phyloP scores from a whole-genome alignment of 2,888 invertebrate genomes.

The Idaea biselata region DNA sequence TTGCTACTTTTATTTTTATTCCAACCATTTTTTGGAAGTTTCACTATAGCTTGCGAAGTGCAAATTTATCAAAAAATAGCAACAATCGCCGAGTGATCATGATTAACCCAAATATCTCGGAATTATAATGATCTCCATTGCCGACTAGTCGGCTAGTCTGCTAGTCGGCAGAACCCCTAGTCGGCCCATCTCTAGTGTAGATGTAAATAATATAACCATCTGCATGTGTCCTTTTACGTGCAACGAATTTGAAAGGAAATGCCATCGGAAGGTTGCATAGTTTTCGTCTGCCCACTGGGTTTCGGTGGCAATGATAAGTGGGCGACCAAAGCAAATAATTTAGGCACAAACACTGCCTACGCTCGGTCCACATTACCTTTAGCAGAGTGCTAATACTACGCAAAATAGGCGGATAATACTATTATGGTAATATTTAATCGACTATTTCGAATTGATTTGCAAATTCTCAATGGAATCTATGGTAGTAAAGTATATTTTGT shows the following conservation, averaged over 20 bases:
- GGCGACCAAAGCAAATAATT: constrained; percentile 57
- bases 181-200: no score
- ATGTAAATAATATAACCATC: constrained; percentile 15
- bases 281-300: constrained; percentile 47
- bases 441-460: neutral
- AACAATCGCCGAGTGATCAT: no score
- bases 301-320: constrained; percentile 41
- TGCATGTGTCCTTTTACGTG: constrained; percentile 28
- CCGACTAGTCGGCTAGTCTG: no score
- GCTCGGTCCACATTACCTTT: constrained; percentile 55
- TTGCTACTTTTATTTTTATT: no score
- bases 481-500: neutral
- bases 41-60: no score
- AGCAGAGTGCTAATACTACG: neutral
- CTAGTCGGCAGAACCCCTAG: no score
- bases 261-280: constrained; percentile 43
- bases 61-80: no score
- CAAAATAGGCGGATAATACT: neutral
- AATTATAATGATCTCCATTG: no score
- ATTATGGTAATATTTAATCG: neutral
- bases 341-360: constrained; percentile 46
- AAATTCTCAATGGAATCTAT: constrained; percentile 1
- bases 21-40: no score
- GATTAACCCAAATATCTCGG: no score
- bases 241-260: constrained; percentile 26